Base-by-base conservation (phyloP, 1,140 invertebrate species). In the Teleopsis dalmanni region DNA sequence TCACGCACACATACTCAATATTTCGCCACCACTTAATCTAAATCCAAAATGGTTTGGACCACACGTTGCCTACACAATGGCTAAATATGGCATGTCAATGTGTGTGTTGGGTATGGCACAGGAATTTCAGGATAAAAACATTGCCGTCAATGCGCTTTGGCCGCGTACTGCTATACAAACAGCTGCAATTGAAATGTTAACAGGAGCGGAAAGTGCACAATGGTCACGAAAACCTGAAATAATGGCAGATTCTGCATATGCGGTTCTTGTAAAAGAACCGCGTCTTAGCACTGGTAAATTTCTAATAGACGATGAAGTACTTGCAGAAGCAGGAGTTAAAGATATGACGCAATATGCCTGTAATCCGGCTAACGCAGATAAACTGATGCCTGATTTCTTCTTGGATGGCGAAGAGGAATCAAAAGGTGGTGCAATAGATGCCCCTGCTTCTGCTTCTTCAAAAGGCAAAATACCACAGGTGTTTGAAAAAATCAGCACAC, bases 61-160 rank as follows among this genome's bases (percentile, higher is more conserved):
- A 58, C 89, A 98, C 75, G 85, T 96, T 41, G 94, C 93, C 1
- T 99, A 98, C 69, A 98, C 95, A 1, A 97, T 98, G 82, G 89
- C 95, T 2, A 99, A 99, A 62, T 98, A 95, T 67, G 95, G 95
- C 16, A 99, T 99, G 96, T 96, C 92, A 1, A 92, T 99, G 91
- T 98, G 94, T 73, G 92, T 91, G 2, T 74, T 99, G 11, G 95
- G 96, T 31, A 96, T 98, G 92, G 77, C 91, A 33, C 89, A 88
- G 55, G 96, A 99, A 75, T 88, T 97, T 53, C 83, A 80, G 58
- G 71, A 77, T 8, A 78, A 84, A 48, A 84, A 85, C 41, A 87
- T 99, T 55, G 93, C 86, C 33, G 94, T 98, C 1, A 99, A 99
- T 76, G 91, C 95, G 4, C 74, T 99, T 0, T 99, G 96, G 96